phyloP scores from a whole-genome alignment of 2,113 vertebrate genomes.

The Pygoscelis antarcticus region DNA sequence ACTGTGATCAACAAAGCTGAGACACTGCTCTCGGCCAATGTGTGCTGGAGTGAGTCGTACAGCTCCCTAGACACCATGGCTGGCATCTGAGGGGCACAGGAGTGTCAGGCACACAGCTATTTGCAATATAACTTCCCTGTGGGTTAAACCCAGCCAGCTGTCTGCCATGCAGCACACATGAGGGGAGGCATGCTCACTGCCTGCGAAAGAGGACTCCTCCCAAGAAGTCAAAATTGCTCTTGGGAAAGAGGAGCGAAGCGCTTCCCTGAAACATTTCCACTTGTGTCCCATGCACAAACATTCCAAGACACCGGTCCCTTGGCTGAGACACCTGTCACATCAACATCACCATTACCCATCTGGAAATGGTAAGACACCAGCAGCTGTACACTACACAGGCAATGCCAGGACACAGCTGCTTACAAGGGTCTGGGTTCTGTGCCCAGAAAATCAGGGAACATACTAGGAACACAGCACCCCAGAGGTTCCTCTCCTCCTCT shows the following conservation, averaged over 20 bases:
- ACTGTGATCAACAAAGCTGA: background rate
- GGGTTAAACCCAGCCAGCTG: background rate
- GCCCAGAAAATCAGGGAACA: background rate
- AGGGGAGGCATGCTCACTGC: background rate
- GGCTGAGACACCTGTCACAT: background rate
- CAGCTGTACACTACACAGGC: background rate
- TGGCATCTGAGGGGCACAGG: background rate
- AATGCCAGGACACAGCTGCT: background rate
- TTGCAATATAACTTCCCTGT: background rate
- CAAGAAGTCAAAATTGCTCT: background rate
- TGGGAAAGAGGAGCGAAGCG: background rate
- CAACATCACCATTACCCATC: background rate
- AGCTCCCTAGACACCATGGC: background rate
- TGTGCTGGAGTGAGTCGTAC: background rate
- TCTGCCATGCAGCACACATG: background rate
- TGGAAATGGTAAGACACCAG: background rate
- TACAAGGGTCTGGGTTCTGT: no score
- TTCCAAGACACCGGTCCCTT: background rate
- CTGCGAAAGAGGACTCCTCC: background rate
- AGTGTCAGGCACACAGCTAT: background rate
- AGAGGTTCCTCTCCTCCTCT: background rate
- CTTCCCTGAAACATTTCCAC: background rate
- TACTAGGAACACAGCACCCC: background rate
- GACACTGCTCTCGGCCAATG: accelerated
- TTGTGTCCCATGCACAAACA: background rate